Base-by-base conservation (phyloP, 2,113 vertebrate species). In the Antennarius striatus region DNA sequence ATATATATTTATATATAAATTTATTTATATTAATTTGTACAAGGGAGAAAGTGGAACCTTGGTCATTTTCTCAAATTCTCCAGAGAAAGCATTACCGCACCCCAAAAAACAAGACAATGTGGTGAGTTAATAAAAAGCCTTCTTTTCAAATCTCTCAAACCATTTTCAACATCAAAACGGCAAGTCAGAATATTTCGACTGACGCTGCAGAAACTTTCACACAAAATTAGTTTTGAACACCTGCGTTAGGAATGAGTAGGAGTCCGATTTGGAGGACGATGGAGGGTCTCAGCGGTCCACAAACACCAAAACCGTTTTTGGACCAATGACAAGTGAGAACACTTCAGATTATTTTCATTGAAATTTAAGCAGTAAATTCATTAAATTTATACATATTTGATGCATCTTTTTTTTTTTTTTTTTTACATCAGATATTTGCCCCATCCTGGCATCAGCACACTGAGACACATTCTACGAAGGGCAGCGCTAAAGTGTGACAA, bases 21-120 rank as follows among this genome's bases (percentile, higher is more conserved):
- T 80, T 92, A 92, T 93, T 90, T 93, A 92, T 93, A 93, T 93
- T 92, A 91, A 92, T 90, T 91, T 92, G 78, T 87, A 91, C 90
- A 92, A 80, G 87, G 90, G 88, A 89, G 88, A 87, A 91, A 92
- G 91, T 91, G 92, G 92, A 93, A 91, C 92, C 91, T 92, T 85
- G 82, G 84, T 90, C 84, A 81, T 83, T 62, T 66, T 65, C 68
- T 75, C 54, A 76, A 73, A 80, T 68, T 74, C 65, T 73, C 61
- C 66, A 63, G 76, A 87, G 78, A 82, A 83, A 81, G 68, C 80
- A 86, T 85, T 47, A 84, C 52, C 68, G 10, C 60, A 75, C 59
- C 51, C 50, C 9, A 5, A n/a, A 15, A 55, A 39, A 55, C 53
- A 39, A 39, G 30, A 81, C 51, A 69, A 67, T 89, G 78, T 68